Percentiles rank a stretch among this genome's conserved stretches.
Evolutionary conservation across 2,888 invertebrate species (phyloP).

Genomic region (Dendrolimus pini): DNA sequence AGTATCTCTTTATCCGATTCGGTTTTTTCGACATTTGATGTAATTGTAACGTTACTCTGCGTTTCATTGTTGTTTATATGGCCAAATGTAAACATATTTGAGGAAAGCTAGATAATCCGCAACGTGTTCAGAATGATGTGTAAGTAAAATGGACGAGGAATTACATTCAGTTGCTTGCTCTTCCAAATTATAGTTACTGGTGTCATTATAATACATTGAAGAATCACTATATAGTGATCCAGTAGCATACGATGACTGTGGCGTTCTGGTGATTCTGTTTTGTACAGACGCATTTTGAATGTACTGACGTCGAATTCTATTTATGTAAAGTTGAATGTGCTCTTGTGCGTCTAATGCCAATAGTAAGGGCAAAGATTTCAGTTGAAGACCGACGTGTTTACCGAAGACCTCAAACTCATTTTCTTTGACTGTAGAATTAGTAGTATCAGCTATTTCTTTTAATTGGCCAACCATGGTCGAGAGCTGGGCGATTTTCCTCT

Average conservation of each 20-base stretch:
- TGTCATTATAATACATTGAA: constrained; percentile 14
- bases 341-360: constrained; percentile 18
- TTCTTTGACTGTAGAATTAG: constrained; percentile 21
- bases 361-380: constrained; percentile 17
- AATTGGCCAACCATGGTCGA: constrained; percentile 21
- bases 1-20: no score
- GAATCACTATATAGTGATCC: constrained; percentile 14
- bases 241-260: constrained; percentile 15
- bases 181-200: constrained; percentile 16
- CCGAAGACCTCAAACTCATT: constrained; percentile 25
- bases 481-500: constrained; percentile 18
- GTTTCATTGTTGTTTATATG: constrained; percentile 11
- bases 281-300: constrained; percentile 13
- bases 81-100: constrained; percentile 11
- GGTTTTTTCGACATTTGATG: constrained; percentile 6
- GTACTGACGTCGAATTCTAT: constrained; percentile 17
- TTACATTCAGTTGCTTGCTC: constrained; percentile 6
- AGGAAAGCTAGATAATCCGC: constrained; percentile 9
- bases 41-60: constrained; percentile 9
- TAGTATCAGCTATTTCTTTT: constrained; percentile 22
- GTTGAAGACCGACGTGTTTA: constrained; percentile 23
- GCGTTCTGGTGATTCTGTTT: constrained; percentile 14
- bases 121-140: not conserved
- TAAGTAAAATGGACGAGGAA: constrained; percentile 6
- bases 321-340: constrained; percentile 19